phyloP scores from a whole-genome alignment of 2,888 invertebrate genomes.

The Adineta ricciae region DNA sequence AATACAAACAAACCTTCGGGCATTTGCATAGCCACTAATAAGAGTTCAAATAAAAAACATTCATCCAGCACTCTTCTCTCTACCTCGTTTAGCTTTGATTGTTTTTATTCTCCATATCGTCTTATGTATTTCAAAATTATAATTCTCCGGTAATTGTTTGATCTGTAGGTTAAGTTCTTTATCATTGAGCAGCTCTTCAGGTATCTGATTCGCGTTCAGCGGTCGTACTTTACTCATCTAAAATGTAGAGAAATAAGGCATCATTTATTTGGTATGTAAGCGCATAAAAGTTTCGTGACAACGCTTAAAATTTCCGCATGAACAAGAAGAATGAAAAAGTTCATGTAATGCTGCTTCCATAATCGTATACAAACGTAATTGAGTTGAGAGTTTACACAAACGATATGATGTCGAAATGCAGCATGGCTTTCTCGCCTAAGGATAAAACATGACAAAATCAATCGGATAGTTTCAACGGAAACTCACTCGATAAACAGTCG shows the following conservation, averaged over 20 bases:
- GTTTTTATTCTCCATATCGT: conserved; percentile 88
- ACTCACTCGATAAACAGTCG: neutral
- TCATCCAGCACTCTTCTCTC: no score
- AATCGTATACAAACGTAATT: conserved; percentile 6
- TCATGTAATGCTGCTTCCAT: neutral
- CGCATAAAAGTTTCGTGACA: neutral
- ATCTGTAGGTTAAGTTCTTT: conserved; percentile 26
- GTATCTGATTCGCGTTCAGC: conserved; percentile 27
- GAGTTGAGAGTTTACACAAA: neutral
- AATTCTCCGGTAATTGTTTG: conserved; percentile 68
- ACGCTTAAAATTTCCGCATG: neutral
- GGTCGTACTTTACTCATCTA: conserved; percentile 4
- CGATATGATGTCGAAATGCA: neutral
- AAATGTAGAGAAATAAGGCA: neutral
- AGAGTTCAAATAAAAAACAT: neutral
- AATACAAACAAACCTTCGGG: conserved; percentile 87
- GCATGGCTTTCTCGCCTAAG: neutral
- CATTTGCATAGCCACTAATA: conserved; percentile 77
- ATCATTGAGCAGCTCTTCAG: conserved; percentile 26
- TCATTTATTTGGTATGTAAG: neutral
- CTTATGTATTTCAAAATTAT: conserved; percentile 94
- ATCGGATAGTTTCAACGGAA: neutral
- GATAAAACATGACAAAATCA: neutral
- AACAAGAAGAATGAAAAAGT: neutral
- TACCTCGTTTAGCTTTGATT: conserved; percentile 63